phyloP scores from a whole-genome alignment of 2,113 vertebrate species.

The Cacatua alba region DNA sequence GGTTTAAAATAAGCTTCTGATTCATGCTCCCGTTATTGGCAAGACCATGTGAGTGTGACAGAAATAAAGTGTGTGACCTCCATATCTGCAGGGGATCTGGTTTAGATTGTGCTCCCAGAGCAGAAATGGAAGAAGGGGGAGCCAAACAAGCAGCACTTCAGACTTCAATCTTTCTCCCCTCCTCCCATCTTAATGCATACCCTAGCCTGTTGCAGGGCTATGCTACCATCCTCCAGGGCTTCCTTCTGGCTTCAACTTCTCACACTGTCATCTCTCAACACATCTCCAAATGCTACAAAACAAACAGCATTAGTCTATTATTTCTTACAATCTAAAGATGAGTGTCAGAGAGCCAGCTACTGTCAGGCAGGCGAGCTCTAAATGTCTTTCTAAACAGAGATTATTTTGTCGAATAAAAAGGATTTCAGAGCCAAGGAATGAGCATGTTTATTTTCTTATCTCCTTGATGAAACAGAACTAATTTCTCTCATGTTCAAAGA shows the following conservation, averaged over 20 bases:
- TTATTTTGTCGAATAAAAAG: constrained; percentile 32
- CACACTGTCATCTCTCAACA: neutral
- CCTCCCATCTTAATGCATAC: neutral
- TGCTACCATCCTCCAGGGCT: neutral
- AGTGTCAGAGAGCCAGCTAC: neutral
- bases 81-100: neutral
- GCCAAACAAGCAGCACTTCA: neutral
- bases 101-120: neutral
- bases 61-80: constrained; percentile 40
- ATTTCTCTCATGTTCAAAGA: constrained; percentile 33
- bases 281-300: constrained; percentile 1
- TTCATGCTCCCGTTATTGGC: constrained; percentile 7
- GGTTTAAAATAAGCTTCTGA: constrained; percentile 47
- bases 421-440: constrained; percentile 51
- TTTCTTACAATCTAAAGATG: neutral
- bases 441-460: constrained; percentile 49
- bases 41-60: neutral
- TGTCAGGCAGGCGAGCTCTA: neutral
- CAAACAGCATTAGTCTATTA: neutral
- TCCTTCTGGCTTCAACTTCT: neutral
- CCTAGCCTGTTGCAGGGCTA: neutral
- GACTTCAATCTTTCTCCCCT: neutral
- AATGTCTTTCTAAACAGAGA: constrained; percentile 13
- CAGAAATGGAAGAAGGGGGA: constrained; percentile 24
- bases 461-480: constrained; percentile 30